phyloP scores from a whole-genome alignment of 2,888 invertebrate genomes.

The Phyto melanocephala region DNA sequence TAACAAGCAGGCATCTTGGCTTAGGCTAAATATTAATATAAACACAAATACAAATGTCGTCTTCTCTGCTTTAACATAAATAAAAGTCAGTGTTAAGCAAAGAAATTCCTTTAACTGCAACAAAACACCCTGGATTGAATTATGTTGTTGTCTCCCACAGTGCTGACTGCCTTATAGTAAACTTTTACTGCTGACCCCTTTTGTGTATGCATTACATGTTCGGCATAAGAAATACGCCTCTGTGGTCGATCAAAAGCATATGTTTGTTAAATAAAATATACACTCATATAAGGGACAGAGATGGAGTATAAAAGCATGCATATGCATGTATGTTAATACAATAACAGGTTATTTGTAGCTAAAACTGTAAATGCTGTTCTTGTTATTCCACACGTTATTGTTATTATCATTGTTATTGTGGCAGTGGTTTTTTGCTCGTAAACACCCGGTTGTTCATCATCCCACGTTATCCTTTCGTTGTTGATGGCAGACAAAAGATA shows the following conservation, averaged over 20 bases:
- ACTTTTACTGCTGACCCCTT: slow-evolving; percentile 10
- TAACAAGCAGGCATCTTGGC: slow-evolving; percentile 10
- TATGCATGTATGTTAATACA: background rate
- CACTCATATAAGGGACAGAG: background rate
- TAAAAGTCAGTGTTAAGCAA: background rate
- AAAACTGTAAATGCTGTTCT: slow-evolving; percentile 24
- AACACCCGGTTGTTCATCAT: background rate
- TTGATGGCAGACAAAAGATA: slow-evolving; percentile 62
- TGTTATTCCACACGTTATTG: background rate
- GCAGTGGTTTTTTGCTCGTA: background rate
- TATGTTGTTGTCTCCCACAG: background rate
- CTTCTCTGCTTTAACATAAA: background rate
- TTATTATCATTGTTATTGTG: slow-evolving; percentile 33
- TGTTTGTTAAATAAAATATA: slow-evolving; percentile 33
- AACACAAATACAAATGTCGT: background rate
- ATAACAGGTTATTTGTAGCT: slow-evolving; percentile 48
- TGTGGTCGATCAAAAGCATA: slow-evolving; percentile 42
- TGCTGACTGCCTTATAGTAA: background rate
- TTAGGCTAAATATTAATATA: slow-evolving; percentile 9
- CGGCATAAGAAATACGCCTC: slow-evolving; percentile 33
- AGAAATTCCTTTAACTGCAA: background rate
- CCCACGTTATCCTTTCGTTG: slow-evolving; percentile 9
- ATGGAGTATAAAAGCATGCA: background rate
- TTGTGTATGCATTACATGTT: slow-evolving; percentile 14
- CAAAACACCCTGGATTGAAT: background rate